A percentile compares a stretch with the other conserved stretches of the same genome.
These are phyloP conservation scores for Plecotus auritus DNA, from an alignment of 2,113 vertebrate species.

Conservation along the genomic window DNA sequence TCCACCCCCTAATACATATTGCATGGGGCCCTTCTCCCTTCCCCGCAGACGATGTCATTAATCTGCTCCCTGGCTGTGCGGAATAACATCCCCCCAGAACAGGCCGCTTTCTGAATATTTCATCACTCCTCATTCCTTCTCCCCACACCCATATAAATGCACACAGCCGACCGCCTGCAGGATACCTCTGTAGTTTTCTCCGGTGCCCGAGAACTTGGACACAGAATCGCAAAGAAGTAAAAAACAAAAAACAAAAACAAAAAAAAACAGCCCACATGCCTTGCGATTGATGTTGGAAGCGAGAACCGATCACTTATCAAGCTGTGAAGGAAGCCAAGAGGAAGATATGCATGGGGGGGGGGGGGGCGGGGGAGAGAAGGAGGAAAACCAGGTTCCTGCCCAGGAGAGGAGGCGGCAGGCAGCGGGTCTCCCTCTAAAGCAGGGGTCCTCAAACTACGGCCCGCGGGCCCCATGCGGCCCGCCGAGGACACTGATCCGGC, in stretches of 20 bases:
- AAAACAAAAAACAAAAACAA: not conserved
- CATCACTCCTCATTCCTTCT: constrained; percentile 82
- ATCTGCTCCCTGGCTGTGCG: constrained; percentile 84
- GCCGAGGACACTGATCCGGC: no score
- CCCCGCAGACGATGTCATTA: constrained; percentile 79
- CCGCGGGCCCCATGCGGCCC: no score
- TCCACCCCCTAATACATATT: constrained; percentile 76
- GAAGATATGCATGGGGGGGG: constrained; percentile 74
- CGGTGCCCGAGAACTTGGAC: constrained; percentile 65
- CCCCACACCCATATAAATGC: constrained; percentile 84
- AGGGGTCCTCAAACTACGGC: no score
- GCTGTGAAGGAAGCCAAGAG: constrained; percentile 73
- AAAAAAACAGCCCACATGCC: constrained; percentile 56
- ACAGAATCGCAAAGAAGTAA: constrained; percentile 69
- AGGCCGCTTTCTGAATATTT: constrained; percentile 85
- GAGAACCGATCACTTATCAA: constrained; percentile 80
- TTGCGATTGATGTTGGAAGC: constrained; percentile 75
- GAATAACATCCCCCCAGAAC: constrained; percentile 81
- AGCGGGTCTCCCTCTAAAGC: constrained; percentile 11
- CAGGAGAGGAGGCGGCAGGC: not conserved
- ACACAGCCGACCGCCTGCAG: constrained; percentile 83
- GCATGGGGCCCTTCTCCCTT: constrained; percentile 76
- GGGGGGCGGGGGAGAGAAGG: not conserved
- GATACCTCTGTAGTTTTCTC: constrained; percentile 80
- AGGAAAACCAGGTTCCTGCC: not conserved